Percentiles rank a stretch among this genome's conserved stretches.
These are phyloP conservation scores for Podarcis muralis DNA, from an alignment of 2,113 vertebrate species.

Conservation along the genomic window DNA sequence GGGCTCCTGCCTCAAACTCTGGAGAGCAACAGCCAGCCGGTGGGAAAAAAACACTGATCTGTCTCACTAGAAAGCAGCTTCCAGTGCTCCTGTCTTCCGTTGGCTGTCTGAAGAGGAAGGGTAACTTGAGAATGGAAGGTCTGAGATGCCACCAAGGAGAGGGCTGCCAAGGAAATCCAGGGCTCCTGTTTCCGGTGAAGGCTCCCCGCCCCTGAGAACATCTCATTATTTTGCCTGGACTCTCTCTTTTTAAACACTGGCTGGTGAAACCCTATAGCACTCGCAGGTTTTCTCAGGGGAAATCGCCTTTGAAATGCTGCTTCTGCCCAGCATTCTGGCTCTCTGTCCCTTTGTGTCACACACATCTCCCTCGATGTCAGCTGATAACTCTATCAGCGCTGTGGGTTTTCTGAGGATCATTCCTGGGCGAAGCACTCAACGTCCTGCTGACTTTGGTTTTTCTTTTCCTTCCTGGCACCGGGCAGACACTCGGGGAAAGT, in stretches of 20 bases:
- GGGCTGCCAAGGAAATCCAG: background rate
- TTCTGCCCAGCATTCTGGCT: background rate
- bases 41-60: no score
- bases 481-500: constrained; percentile 50
- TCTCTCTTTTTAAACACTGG: background rate
- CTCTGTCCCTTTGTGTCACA: background rate
- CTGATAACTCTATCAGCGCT: constrained; percentile 7
- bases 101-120: no score
- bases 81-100: no score
- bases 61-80: no score
- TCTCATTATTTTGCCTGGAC: background rate
- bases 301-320: no score
- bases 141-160: background rate
- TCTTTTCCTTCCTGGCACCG: constrained; percentile 51
- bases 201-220: background rate
- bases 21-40: no score
- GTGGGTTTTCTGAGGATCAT: constrained; percentile 49
- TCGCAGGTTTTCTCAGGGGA: background rate
- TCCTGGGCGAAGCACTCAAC: constrained; percentile 48
- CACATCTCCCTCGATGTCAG: background rate
- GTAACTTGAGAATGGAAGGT: no score
- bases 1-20: no score
- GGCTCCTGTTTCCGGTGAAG: background rate
- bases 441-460: constrained; percentile 62
- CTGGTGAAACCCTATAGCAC: background rate